phyloP scores from a whole-genome alignment of 1,140 invertebrate genomes.

The Meloidogyne hapla region DNA sequence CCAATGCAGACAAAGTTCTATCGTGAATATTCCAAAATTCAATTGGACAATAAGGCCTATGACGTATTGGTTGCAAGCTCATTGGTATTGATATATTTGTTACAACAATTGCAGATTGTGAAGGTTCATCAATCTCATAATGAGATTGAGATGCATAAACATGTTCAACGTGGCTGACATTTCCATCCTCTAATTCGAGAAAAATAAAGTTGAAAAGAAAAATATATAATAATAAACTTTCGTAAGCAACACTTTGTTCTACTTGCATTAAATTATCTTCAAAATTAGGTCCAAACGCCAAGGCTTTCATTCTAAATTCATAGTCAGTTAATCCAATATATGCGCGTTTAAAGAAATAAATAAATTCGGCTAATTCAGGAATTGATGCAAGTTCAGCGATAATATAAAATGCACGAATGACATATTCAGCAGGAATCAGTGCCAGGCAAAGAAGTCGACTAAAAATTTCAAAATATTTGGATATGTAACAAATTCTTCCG shows the following conservation, averaged over 20 bases:
- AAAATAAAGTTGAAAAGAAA: neutral
- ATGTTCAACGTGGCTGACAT: neutral
- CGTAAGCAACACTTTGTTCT: neutral
- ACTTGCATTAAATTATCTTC: conserved; percentile 6
- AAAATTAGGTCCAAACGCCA: neutral
- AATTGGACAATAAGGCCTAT: neutral
- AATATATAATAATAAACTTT: neutral
- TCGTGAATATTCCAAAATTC: conserved; percentile 6
- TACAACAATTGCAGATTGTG: neutral
- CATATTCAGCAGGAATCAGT: conserved; percentile 6
- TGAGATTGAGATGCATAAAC: neutral
- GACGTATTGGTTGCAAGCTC: conserved; percentile 4
- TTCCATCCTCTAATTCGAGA: neutral
- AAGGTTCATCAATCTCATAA: neutral
- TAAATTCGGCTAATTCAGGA: neutral
- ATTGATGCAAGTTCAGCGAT: neutral
- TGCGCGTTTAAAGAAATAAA: neutral
- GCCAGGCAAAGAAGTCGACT: conserved; percentile 11
- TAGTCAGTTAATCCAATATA: conserved; percentile 3
- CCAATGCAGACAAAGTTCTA: neutral
- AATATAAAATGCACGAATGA: conserved; percentile 3
- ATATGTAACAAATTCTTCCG: too few relatives aligned
- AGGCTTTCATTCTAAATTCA: neutral
- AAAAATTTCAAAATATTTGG: neutral
- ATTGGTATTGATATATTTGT: conserved; percentile 6